phyloP scores from a whole-genome alignment of 1,140 invertebrate species.

The Pogonognathellus flavescens region DNA sequence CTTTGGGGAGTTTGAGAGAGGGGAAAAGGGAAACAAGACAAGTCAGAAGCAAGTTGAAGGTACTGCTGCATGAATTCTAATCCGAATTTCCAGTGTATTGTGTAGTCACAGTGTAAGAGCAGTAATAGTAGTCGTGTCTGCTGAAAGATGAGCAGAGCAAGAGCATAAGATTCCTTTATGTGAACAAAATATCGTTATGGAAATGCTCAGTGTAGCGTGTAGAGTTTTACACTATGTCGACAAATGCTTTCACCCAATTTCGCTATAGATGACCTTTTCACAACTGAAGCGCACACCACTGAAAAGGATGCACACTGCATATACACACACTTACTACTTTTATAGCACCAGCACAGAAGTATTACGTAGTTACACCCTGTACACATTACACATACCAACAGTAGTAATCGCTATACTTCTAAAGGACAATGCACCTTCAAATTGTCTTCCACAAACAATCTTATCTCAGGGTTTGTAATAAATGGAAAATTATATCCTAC shows the following conservation, averaged over 20 bases:
- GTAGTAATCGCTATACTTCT: too few relatives aligned
- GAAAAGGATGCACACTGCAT: too few relatives aligned
- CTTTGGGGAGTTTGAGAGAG: background rate
- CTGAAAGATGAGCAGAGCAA: background rate
- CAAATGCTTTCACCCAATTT: conserved; percentile 21
- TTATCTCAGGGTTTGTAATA: too few relatives aligned
- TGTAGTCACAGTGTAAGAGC: too few relatives aligned
- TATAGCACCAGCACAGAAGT: too few relatives aligned
- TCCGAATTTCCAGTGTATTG: background rate
- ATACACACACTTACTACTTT: too few relatives aligned
- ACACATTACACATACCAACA: background rate
- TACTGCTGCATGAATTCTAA: conserved; percentile 33
- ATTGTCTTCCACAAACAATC: too few relatives aligned
- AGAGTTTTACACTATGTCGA: conserved; percentile 22
- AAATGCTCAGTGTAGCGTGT: conserved; percentile 30
- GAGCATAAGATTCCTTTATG: conserved; percentile 2
- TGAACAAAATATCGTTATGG: conserved; percentile 21
- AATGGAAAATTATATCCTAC: too few relatives aligned
- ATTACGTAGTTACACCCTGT: background rate
- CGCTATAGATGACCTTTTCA: background rate
- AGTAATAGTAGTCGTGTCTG: too few relatives aligned
- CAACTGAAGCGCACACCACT: too few relatives aligned
- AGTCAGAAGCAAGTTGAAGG: conserved; percentile 14
- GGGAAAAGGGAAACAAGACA: background rate
- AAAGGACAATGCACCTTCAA: too few relatives aligned